Conservation (phyloP, 37 sponge, comb jelly and placozoan species). For the Lycopodina hypogea region DNA sequence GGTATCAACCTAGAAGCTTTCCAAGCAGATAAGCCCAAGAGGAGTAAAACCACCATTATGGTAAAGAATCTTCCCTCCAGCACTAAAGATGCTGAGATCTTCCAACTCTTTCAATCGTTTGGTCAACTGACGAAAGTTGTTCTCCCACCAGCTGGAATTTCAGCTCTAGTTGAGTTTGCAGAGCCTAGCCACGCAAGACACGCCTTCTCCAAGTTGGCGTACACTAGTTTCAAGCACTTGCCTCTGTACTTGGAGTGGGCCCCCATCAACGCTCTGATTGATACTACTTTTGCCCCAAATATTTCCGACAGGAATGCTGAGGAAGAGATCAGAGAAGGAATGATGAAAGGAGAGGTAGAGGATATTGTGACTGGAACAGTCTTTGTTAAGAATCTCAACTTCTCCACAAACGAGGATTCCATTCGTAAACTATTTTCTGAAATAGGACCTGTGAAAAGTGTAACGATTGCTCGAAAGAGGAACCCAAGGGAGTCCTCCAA, state of each 20-base stretch:
- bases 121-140: constrained; percentile 71
- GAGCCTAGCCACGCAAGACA: constrained; percentile 67
- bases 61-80: constrained; percentile 91
- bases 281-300: not conserved
- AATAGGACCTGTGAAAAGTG: constrained; percentile 23
- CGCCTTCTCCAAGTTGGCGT: constrained; percentile 83
- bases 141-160: constrained; percentile 88
- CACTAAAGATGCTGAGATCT: constrained; percentile 62
- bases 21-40: constrained; percentile 40
- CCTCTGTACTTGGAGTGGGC: constrained; percentile 99
- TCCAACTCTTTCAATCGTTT: constrained; percentile 71
- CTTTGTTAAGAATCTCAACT: constrained; percentile 96
- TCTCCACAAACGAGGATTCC: constrained; percentile 71
- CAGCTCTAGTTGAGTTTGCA: constrained; percentile 86
- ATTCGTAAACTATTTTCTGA: constrained; percentile 60
- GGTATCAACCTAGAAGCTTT: constrained; percentile 86
- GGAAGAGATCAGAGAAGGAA: not conserved
- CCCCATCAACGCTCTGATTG: constrained; percentile 57
- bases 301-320: constrained; percentile 3
- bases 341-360: not conserved
- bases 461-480: constrained; percentile 57
- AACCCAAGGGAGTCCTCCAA: constrained; percentile 57
- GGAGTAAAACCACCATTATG: constrained; percentile 85
- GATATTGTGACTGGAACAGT: constrained; percentile 47
- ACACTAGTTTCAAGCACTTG: constrained; percentile 86